phyloP scores from a whole-genome alignment of 2,888 invertebrate genomes.

The Spatulosminthurus flaviceps region DNA sequence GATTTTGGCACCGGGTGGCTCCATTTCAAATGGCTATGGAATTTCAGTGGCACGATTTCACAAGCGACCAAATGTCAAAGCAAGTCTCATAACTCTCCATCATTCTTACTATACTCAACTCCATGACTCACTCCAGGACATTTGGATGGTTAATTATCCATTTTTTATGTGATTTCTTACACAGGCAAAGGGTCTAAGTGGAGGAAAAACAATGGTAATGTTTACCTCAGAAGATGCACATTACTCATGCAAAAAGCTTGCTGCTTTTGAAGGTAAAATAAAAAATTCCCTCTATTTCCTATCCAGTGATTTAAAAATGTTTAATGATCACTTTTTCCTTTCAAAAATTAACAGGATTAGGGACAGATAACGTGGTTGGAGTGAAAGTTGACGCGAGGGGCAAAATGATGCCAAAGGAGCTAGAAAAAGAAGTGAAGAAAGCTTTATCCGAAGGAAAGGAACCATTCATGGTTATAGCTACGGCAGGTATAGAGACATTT shows the following conservation, averaged over 20 bases:
- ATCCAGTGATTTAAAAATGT: too few species aligned
- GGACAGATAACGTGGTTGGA: slow-evolving; percentile 82
- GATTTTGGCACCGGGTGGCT: slow-evolving; percentile 89
- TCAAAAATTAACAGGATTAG: slow-evolving; percentile 78
- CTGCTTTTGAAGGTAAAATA: slow-evolving; percentile 69
- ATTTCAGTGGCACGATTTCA: slow-evolving; percentile 83
- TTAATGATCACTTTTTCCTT: background rate
- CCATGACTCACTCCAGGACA: too few species aligned
- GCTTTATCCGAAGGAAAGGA: slow-evolving; percentile 74
- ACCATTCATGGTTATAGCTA: slow-evolving; percentile 86
- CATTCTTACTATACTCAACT: too few species aligned
- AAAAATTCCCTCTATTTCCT: too few species aligned
- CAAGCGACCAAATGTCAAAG: slow-evolving; percentile 79
- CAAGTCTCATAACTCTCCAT: slow-evolving; percentile 65
- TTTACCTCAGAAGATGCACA: slow-evolving; percentile 92
- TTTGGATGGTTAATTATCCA: too few species aligned
- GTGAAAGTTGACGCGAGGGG: slow-evolving; percentile 77
- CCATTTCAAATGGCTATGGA: slow-evolving; percentile 88
- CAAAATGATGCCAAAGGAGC: slow-evolving; percentile 74
- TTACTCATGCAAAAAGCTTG: slow-evolving; percentile 88
- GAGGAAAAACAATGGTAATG: slow-evolving; percentile 76
- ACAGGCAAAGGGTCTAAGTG: slow-evolving; percentile 77
- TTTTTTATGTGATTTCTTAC: too few species aligned
- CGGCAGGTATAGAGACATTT: slow-evolving; percentile 68
- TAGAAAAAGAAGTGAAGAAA: slow-evolving; percentile 74